Percentiles rank a stretch among this genome's conserved stretches.
Conservation (phyloP, 23 tunicate species). For the Corella eumyota region DNA sequence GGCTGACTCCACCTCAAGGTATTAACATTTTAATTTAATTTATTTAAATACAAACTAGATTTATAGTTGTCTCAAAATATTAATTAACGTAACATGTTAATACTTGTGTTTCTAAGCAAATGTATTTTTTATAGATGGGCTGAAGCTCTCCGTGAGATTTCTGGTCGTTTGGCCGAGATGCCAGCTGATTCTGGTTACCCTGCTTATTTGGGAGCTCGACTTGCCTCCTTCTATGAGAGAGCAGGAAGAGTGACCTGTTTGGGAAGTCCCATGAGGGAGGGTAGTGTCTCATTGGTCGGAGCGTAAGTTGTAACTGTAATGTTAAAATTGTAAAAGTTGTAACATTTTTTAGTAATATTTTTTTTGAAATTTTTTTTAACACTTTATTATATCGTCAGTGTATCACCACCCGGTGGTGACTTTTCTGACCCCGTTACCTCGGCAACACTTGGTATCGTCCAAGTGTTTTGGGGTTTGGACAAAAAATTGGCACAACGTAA, state of each 20-base stretch:
- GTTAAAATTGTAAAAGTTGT: too few relatives aligned
- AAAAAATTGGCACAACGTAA: conserved; percentile 95
- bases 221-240: conserved; percentile 97
- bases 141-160: conserved; percentile 98
- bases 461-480: conserved; percentile 99
- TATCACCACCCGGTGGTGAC: conserved; percentile 99
- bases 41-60: not conserved
- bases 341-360: not conserved
- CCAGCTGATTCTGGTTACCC: conserved; percentile 99
- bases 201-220: conserved; percentile 92
- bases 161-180: conserved; percentile 99
- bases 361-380: not conserved
- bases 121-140: conserved; percentile 68
- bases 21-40: not conserved
- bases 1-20: conserved; percentile 99
- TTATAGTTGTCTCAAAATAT: not conserved
- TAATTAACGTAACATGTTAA: not conserved
- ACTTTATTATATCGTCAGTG: too few relatives aligned
- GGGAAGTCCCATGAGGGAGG: conserved; percentile 91
- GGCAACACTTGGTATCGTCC: conserved; percentile 98
- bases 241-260: conserved; percentile 92
- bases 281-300: conserved; percentile 96
- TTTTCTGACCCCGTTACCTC: conserved; percentile 99
- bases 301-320: conserved; percentile 55
- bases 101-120: not conserved